Evolutionary conservation across 2,113 vertebrate genomes (phyloP).

Genomic region (Misgurnus mizolepis): DNA sequence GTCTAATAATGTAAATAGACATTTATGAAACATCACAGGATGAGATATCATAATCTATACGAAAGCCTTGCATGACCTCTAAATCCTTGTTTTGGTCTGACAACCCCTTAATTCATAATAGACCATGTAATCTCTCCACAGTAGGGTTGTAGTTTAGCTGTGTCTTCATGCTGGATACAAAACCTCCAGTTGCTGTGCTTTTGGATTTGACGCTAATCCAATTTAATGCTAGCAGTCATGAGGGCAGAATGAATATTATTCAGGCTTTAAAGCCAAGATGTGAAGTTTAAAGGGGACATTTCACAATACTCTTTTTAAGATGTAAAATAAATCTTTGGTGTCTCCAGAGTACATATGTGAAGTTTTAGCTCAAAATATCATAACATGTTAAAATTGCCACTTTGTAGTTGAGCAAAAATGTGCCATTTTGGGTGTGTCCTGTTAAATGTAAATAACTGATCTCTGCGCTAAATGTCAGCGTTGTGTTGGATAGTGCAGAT

Average conservation of each 20-base stretch:
- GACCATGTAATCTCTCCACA: neutral
- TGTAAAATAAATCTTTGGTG: no score
- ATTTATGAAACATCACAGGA: neutral
- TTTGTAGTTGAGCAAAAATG: no score
- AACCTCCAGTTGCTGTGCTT: neutral
- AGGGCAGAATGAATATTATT: conserved; percentile 22
- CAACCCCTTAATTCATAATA: neutral
- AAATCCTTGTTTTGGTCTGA: neutral
- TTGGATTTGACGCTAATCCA: conserved; percentile 30
- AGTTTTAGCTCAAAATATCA: no score
- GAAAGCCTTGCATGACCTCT: neutral
- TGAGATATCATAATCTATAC: neutral
- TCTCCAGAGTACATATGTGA: no score
- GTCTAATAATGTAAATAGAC: neutral
- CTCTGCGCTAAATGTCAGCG: no score
- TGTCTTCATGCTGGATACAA: conserved; percentile 13
- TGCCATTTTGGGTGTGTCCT: no score
- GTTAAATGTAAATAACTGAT: no score
- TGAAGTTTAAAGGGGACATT: no score
- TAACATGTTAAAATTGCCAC: no score
- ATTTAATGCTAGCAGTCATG: conserved; percentile 34
- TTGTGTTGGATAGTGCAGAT: no score
- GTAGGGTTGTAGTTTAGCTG: neutral
- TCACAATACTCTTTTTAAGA: no score
- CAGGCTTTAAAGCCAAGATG: neutral